Conservation (phyloP, 2,888 invertebrate genomes). For the Panzeria rudis region DNA sequence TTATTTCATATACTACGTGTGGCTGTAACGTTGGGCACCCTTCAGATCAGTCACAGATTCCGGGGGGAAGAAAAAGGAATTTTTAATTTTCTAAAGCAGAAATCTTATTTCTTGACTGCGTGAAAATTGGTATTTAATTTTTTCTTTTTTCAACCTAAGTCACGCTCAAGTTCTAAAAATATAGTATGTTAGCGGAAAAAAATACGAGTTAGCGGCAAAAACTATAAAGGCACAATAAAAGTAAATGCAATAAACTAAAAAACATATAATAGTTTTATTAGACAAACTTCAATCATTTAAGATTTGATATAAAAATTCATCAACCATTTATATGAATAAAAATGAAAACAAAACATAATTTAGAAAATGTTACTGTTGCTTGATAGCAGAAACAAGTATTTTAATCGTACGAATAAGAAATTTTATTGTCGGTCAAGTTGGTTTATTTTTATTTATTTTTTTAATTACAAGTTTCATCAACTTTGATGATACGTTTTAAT, state of each 20-base stretch:
- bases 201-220: constrained; percentile 11
- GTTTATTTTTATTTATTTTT: too few species aligned
- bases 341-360: not conserved
- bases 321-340: constrained; percentile 27
- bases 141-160: too few species aligned
- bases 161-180: not conserved
- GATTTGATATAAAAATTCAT: constrained; percentile 50
- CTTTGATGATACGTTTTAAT: too few species aligned
- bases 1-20: too few species aligned
- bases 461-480: too few species aligned
- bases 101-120: not conserved
- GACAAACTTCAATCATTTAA: constrained; percentile 3
- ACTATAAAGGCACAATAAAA: constrained; percentile 28
- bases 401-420: not conserved
- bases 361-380: not conserved
- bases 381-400: constrained; percentile 10
- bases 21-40: too few species aligned
- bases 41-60: too few species aligned
- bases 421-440: constrained; percentile 16
- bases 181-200: not conserved
- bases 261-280: not conserved
- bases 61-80: too few species aligned
- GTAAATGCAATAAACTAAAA: constrained; percentile 39
- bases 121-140: not conserved
- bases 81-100: too few species aligned